Conservation (phyloP, 2,113 vertebrate species). For the Mastomys natalensis region DNA sequence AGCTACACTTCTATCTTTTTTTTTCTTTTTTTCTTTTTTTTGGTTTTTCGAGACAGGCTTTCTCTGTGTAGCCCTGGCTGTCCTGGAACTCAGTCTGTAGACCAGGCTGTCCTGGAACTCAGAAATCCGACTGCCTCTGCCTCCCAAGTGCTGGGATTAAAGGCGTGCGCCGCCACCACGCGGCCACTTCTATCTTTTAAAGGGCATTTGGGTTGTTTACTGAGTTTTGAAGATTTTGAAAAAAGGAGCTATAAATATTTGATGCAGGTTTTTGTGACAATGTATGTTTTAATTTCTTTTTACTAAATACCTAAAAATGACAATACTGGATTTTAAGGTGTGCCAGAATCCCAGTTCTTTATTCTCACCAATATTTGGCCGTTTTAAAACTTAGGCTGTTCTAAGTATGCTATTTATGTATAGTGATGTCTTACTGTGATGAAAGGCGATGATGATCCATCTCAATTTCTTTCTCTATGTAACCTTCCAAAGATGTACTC, state of each 20-base stretch:
- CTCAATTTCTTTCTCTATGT: not conserved
- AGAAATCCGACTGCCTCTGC: too few relatives aligned
- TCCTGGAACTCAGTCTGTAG: too few relatives aligned
- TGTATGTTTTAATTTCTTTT: not conserved
- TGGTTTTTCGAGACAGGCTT: too few relatives aligned
- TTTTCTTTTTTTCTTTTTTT: too few relatives aligned
- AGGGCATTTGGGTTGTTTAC: not conserved
- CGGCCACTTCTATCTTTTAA: not conserved
- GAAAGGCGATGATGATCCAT: not conserved
- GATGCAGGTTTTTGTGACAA: not conserved
- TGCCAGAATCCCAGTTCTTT: not conserved
- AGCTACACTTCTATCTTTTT: not conserved
- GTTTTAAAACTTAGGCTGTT: not conserved
- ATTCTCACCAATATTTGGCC: slow-evolving; percentile 4
- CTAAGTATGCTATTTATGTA: not conserved
- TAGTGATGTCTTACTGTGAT: not conserved
- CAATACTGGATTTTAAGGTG: not conserved
- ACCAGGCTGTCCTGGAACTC: too few relatives aligned
- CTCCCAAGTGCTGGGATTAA: too few relatives aligned
- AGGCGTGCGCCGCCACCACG: too few relatives aligned
- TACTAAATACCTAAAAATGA: not conserved
- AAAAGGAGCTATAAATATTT: not conserved
- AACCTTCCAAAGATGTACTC: not conserved
- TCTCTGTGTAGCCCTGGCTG: too few relatives aligned
- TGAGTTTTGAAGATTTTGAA: not conserved